A percentile compares a stretch with the other conserved stretches of the same genome.
phyloP scores from a whole-genome alignment of 2,888 invertebrate genomes.

The Portevinia maculata region DNA sequence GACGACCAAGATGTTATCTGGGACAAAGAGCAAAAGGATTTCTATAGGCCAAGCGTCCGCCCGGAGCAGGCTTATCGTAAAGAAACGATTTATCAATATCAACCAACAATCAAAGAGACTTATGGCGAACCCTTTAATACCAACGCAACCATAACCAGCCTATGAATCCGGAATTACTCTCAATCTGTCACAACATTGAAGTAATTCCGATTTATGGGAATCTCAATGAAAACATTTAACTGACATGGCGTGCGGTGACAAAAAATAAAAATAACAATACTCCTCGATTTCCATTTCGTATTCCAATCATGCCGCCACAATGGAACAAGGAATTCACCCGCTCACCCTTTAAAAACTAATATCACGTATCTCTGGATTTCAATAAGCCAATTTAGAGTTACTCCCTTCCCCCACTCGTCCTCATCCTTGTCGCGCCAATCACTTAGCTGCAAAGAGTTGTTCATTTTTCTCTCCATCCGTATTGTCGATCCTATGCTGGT shows the following conservation, averaged over 20 bases:
- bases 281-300: constrained; percentile 54
- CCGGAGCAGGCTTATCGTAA: background rate
- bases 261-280: constrained; percentile 16
- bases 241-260: constrained; percentile 20
- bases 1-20: constrained; percentile 47
- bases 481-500: constrained; percentile 7
- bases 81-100: constrained; percentile 43
- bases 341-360: constrained; percentile 52
- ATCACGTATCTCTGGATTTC: constrained; percentile 71
- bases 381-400: constrained; percentile 73
- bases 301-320: constrained; percentile 65
- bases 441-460: constrained; percentile 39
- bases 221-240: constrained; percentile 64
- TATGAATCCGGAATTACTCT: constrained; percentile 66
- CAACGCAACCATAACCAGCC: background rate
- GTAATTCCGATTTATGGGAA: constrained; percentile 60
- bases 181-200: constrained; percentile 69
- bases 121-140: constrained; percentile 23
- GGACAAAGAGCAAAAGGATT: constrained; percentile 37
- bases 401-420: constrained; percentile 18
- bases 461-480: constrained; percentile 37
- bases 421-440: background rate
- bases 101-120: constrained; percentile 26
- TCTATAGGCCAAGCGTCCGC: constrained; percentile 12
- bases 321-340: constrained; percentile 7